Percentiles rank a stretch among this genome's conserved stretches.
phyloP scores from a whole-genome alignment of 2,113 vertebrate genomes.

The Lathamus discolor region DNA sequence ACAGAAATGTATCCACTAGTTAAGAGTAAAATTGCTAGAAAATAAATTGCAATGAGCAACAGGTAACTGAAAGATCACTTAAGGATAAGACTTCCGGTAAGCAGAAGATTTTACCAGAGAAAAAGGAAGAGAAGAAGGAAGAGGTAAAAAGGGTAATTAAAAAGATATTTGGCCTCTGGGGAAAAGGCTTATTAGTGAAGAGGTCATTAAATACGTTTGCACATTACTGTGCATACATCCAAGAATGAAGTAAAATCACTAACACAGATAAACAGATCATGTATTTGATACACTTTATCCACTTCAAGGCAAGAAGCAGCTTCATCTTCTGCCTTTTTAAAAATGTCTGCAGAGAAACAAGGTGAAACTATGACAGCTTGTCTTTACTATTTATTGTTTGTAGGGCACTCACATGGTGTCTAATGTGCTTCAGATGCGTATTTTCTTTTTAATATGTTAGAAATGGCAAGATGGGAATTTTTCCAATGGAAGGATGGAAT shows the following conservation, averaged over 20 bases:
- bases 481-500: constrained; percentile 19
- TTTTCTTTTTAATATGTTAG: constrained; percentile 32
- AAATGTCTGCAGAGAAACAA: constrained; percentile 12
- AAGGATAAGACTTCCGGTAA: not conserved
- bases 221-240: not conserved
- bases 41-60: not conserved
- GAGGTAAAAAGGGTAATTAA: not conserved
- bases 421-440: constrained; percentile 33
- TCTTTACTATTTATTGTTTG: not conserved
- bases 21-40: not conserved
- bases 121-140: not conserved
- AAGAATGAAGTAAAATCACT: not conserved
- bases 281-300: not conserved
- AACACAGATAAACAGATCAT: not conserved
- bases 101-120: not conserved
- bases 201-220: not conserved
- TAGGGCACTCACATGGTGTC: not conserved
- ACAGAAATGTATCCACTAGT: not conserved
- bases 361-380: not conserved
- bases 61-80: not conserved
- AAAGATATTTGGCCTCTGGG: not conserved
- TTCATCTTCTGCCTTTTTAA: constrained; percentile 4
- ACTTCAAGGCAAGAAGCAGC: not conserved
- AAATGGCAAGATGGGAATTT: constrained; percentile 31
- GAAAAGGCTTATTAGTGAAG: not conserved